Base-by-base conservation (phyloP, 2,888 invertebrate species). In the Tanaodytes sp. region DNA sequence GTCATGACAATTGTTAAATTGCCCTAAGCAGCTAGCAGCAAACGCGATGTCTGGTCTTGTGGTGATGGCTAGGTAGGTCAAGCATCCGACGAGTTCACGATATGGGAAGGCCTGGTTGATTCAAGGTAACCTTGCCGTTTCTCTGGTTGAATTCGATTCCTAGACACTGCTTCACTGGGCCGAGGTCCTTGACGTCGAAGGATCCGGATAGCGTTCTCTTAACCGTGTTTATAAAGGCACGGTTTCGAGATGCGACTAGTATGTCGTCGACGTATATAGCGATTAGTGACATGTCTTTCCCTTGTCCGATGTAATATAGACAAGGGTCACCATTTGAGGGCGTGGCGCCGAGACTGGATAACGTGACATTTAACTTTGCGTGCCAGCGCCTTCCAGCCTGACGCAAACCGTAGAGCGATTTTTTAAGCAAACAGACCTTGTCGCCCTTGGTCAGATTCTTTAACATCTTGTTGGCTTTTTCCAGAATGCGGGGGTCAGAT, bases 301-400 rank as follows among this genome's bases (percentile, higher is more conserved):
- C n/a, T n/a, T n/a, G n/a, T n/a, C n/a, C n/a, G n/a, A n/a, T n/a
- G n/a, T n/a, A n/a, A n/a, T n/a, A n/a, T n/a, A n/a, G n/a, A n/a
- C n/a, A n/a, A n/a, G n/a, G n/a, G n/a, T n/a, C n/a, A n/a, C n/a
- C n/a, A n/a, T n/a, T n/a, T n/a, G n/a, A n/a, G n/a, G n/a, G n/a
- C n/a, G n/a, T n/a, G n/a, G n/a, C n/a, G n/a, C n/a, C n/a, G n/a
- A n/a, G n/a, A n/a, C n/a, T n/a, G n/a, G n/a, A n/a, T n/a, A n/a
- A 30, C 2, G 9, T 14, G 4, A 15, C 27, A 1, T 14, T 5
- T 18, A 51, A 6, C 2, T 27, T 51, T 9, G 15, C n/a, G 12
- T 51, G 23, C 51, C 51, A 51, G 11, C 14, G 18, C n/a, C 37
- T 37, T 15, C 51, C 51, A 6, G 39, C 27, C n/a, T 51, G 51